Evolutionary conservation across 2,113 vertebrate genomes (phyloP).

Genomic region (Cygnus atratus): DNA sequence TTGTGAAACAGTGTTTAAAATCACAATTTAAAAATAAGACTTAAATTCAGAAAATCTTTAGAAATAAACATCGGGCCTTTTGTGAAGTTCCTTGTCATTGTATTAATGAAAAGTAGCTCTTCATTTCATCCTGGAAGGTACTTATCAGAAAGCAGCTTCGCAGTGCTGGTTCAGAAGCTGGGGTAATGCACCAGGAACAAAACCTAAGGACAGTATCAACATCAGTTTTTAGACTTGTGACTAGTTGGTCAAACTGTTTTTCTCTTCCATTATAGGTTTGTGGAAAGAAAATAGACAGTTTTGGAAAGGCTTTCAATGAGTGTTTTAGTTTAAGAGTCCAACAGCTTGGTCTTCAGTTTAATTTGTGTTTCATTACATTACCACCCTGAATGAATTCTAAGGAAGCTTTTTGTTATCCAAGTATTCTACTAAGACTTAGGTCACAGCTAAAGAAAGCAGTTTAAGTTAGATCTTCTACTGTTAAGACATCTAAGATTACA

Average conservation of each 20-base stretch:
- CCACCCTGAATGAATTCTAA: slow-evolving; percentile 8
- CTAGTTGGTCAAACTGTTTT: background rate
- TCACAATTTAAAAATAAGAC: background rate
- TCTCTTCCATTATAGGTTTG: background rate
- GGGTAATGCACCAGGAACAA: background rate
- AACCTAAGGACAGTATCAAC: background rate
- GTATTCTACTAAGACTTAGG: slow-evolving; percentile 17
- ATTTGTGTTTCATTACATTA: background rate
- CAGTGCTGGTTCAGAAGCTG: background rate
- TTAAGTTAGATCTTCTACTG: background rate
- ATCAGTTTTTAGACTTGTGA: background rate
- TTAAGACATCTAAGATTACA: background rate
- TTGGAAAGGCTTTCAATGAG: background rate
- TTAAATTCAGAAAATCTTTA: background rate
- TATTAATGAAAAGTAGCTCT: background rate
- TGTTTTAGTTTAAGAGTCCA: slow-evolving; percentile 14
- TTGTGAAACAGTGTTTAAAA: background rate
- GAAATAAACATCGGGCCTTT: background rate
- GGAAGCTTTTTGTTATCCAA: background rate
- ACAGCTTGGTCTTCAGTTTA: background rate
- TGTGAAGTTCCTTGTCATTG: background rate
- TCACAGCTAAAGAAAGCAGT: background rate
- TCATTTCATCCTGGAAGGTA: background rate
- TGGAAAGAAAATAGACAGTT: slow-evolving; percentile 1
- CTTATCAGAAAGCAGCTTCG: background rate